phyloP scores from a whole-genome alignment of 2,888 invertebrate species.

The Harpagoxenus sublaevis region DNA sequence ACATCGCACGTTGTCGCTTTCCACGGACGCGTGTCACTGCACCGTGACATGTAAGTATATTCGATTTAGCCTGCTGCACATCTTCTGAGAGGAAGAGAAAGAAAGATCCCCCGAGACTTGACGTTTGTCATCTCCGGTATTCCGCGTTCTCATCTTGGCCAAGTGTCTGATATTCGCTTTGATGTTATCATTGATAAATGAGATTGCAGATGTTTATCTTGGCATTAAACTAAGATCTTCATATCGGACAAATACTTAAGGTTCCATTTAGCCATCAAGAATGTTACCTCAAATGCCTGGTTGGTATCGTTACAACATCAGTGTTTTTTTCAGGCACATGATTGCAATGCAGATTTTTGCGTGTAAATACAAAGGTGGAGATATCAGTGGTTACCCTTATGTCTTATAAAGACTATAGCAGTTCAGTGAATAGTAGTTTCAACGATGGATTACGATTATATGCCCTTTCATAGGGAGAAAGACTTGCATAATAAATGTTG shows the following conservation, averaged over 20 bases:
- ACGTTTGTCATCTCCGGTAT: neutral
- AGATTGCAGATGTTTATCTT: conserved; percentile 25
- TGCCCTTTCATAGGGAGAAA: conserved; percentile 88
- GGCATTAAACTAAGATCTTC: neutral
- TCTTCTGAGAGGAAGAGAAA: neutral
- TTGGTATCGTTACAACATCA: neutral
- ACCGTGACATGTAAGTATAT: conserved; percentile 43
- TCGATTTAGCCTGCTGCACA: neutral
- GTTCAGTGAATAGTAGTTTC: conserved; percentile 40
- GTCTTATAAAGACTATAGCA: conserved; percentile 9
- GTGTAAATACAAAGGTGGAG: neutral
- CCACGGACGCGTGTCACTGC: neutral
- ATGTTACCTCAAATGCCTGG: neutral
- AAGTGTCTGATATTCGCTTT: neutral
- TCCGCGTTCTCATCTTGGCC: neutral
- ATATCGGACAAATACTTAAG: neutral
- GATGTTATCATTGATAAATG: conserved; percentile 9
- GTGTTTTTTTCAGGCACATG: conserved; percentile 4
- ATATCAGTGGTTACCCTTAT: conserved; percentile 17
- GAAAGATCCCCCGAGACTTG: neutral
- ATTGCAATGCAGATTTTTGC: neutral
- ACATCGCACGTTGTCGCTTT: neutral
- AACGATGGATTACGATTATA: conserved; percentile 89
- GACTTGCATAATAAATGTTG: conserved; percentile 96
- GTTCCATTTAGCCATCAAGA: neutral